These are phyloP conservation scores for Puffinus mauretanicus DNA, from an alignment of 2,113 vertebrate species.

Conservation along the genomic window DNA sequence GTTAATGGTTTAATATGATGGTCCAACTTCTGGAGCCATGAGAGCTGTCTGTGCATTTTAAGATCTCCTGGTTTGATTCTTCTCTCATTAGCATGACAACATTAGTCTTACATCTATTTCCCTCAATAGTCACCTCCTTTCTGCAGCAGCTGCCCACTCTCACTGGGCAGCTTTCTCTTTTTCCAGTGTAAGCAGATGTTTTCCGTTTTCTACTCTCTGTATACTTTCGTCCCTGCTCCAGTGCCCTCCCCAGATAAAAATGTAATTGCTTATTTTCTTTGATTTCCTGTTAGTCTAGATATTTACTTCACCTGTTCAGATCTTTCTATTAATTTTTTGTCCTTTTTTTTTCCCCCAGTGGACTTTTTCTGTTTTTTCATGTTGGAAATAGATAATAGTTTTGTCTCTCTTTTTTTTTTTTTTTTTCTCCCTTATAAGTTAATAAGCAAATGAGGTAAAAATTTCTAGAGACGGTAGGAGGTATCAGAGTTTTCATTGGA, in stretches of 20 bases:
- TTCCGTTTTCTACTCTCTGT: not conserved
- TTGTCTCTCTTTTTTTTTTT: not conserved
- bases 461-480: not conserved
- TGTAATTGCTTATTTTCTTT: not conserved
- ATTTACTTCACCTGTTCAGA: not conserved
- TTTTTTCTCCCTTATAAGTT: not conserved
- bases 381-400: not conserved
- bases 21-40: not conserved
- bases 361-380: not conserved
- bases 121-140: not conserved
- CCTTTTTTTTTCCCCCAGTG: too few species aligned
- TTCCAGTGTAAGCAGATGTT: not conserved
- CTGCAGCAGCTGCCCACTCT: not conserved
- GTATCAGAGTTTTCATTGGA: not conserved
- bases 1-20: not conserved
- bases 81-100: not conserved
- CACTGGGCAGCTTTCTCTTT: not conserved
- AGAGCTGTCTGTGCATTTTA: not conserved
- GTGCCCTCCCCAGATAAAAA: not conserved
- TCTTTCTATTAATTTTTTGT: not conserved
- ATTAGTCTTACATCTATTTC: not conserved
- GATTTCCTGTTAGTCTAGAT: not conserved
- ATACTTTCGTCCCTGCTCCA: not conserved
- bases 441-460: not conserved
- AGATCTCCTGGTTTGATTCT: not conserved